Evolutionary conservation across 2,888 invertebrate genomes (phyloP).

Genomic region (Eumerus sabulonum): DNA sequence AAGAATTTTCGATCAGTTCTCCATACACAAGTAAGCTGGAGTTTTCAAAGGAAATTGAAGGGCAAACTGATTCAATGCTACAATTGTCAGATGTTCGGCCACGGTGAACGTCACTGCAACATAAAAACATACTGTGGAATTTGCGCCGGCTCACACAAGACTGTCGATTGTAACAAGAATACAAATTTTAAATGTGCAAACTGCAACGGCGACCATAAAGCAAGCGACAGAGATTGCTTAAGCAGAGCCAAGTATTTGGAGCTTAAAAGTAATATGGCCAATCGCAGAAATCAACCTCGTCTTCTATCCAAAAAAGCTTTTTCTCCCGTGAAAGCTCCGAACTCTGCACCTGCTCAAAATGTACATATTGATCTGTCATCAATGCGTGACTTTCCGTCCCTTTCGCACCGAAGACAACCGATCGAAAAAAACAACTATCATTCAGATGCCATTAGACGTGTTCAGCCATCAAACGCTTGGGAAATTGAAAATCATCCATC

Average conservation of each 20-base stretch:
- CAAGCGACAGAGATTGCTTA: too few relatives aligned
- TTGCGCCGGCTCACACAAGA: conserved; percentile 47
- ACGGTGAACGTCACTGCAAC: conserved; percentile 51
- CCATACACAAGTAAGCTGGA: conserved; percentile 47
- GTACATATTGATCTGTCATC: conserved; percentile 7
- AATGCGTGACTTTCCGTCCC: not conserved
- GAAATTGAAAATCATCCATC: too few relatives aligned
- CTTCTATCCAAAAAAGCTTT: too few relatives aligned
- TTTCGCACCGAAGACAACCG: not conserved
- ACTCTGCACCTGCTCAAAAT: too few relatives aligned
- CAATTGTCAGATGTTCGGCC: conserved; percentile 37
- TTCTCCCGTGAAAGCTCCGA: too few relatives aligned
- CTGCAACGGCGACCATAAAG: too few relatives aligned
- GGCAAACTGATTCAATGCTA: conserved; percentile 53
- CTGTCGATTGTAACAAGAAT: conserved; percentile 33
- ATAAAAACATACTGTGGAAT: conserved; percentile 37
- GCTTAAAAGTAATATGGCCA: conserved; percentile 19
- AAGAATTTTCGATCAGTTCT: conserved; percentile 51
- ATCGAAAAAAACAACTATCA: not conserved
- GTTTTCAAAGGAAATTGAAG: conserved; percentile 53
- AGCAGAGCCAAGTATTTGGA: too few relatives aligned
- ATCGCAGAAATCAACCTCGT: conserved; percentile 1
- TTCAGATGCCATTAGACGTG: too few relatives aligned
- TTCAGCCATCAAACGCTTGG: too few relatives aligned
- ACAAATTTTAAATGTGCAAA: too few relatives aligned